A percentile compares a stretch with the other conserved stretches of the same genome.
Evolutionary conservation across 2,797 vertebrate species (phyloP).

Genomic region (Pseudomugil gertrudae): DNA sequence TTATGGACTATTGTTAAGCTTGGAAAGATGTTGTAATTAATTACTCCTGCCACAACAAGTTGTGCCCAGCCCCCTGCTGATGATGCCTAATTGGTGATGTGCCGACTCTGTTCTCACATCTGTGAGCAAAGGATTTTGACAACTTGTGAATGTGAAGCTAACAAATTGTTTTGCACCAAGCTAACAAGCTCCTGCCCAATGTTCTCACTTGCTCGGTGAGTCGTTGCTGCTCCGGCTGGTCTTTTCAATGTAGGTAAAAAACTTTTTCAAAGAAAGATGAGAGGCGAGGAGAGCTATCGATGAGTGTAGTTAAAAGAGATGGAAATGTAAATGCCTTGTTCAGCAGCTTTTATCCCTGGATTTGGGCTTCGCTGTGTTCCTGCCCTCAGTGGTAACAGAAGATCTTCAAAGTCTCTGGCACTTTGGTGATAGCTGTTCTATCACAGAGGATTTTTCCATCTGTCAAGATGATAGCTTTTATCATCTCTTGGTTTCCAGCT

Average conservation of each 20-base stretch:
- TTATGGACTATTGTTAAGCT: slow-evolving; percentile 63
- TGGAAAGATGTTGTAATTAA: slow-evolving; percentile 59
- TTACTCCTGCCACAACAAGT: slow-evolving; percentile 53
- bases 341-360: slow-evolving; percentile 35
- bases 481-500: slow-evolving; percentile 24
- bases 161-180: slow-evolving; percentile 40
- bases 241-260: slow-evolving; percentile 18
- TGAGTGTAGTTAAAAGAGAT: slow-evolving; percentile 37
- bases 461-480: slow-evolving; percentile 46
- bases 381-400: slow-evolving; percentile 35
- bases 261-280: slow-evolving; percentile 27
- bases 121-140: slow-evolving; percentile 62
- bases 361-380: slow-evolving; percentile 34
- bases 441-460: slow-evolving; percentile 29
- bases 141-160: slow-evolving; percentile 45
- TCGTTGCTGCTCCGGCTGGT: slow-evolving; percentile 27
- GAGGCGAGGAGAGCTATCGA: slow-evolving; percentile 8
- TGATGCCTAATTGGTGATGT: slow-evolving; percentile 53
- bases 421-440: slow-evolving; percentile 36
- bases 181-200: slow-evolving; percentile 33
- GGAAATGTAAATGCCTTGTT: slow-evolving; percentile 38
- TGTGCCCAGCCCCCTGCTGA: slow-evolving; percentile 45
- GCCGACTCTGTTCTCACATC: slow-evolving; percentile 44
- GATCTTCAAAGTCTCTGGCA: slow-evolving; percentile 40
- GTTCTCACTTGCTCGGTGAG: slow-evolving; percentile 21